Base-by-base conservation (phyloP, 2,888 invertebrate genomes). In the Campopleginae sp. region DNA sequence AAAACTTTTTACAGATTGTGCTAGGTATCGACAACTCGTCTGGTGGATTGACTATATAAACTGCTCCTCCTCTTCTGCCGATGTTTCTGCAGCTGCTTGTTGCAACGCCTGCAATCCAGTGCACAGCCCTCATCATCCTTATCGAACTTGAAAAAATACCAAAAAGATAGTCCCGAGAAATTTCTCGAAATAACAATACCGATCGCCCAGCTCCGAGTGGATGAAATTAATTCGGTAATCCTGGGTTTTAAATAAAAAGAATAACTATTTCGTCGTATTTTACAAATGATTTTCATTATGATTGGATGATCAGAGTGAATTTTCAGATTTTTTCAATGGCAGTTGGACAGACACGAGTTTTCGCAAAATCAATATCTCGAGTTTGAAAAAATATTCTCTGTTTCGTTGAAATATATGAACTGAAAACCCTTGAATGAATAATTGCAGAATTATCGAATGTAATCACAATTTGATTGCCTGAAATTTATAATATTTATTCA, bases 21-120 rank as follows among this genome's bases (percentile, higher is more conserved):
- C 38, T 84, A 74, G 83, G 85, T 92, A 93, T 92, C 91, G 92
- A 93, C 91, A 93, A 93, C 93, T 93, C 91, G 93, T 93, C 93
- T 93, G 93, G 93, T 93, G 93, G 93, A 93, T 91, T 93, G 93
- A 93, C 92, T 93, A 77, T 72, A 66, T 80, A 46, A 51, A 70
- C 76, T 80, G 71, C 66, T 79, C 38, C 42, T 80, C 70, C 70
- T 58, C 51, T 81, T 78, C 68, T 58, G 44, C 65, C 48, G 81
- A 58, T 76, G 70, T 54, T 82, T 85, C 78, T 70, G 74, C 48
- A 48, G 61, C 74, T 46, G 77, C 27, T 80, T 27, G 80, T 80
- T 66, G 77, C 77, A 84, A 58, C 63, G 19, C n/a, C 78, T 75
- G 75, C 74, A 81, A 74, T 63, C 76, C 80, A 77, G 77, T 65